phyloP scores from a whole-genome alignment of 2,888 invertebrate genomes.

The Capitulum mitella region DNA sequence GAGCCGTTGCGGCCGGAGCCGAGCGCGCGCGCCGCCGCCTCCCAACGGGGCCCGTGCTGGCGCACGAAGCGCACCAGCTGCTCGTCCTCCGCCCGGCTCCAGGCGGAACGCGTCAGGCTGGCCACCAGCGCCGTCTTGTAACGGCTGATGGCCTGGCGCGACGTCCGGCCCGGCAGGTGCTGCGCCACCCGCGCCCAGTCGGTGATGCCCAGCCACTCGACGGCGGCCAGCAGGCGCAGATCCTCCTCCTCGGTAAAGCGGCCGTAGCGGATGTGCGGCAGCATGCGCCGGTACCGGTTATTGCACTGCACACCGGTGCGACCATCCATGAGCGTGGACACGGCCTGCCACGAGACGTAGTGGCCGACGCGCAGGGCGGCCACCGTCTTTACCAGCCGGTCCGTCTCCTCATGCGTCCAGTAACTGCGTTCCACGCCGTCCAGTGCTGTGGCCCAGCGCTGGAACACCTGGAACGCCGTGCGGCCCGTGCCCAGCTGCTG shows the following conservation, averaged over 20 bases:
- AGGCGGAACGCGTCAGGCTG: neutral
- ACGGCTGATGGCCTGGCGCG: neutral
- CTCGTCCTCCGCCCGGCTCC: neutral
- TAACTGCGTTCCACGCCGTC: too few species aligned
- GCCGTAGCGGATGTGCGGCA: neutral
- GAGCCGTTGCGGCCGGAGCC: neutral
- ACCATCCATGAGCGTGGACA: neutral
- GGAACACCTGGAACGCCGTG: slow-evolving; percentile 14
- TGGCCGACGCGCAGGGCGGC: neutral
- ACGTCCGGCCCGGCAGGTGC: neutral
- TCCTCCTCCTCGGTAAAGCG: neutral
- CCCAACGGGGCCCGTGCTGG: neutral
- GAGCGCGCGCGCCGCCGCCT: neutral
- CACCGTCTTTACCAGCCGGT: neutral
- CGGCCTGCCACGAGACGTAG: neutral
- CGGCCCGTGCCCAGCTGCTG: neutral
- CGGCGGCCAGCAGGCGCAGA: neutral
- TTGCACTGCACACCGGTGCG: neutral
- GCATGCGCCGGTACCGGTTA: neutral
- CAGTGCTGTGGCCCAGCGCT: neutral
- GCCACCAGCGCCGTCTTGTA: neutral
- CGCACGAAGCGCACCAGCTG: neutral
- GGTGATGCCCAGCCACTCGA: neutral
- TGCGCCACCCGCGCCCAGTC: neutral
- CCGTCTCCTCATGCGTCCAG: neutral